Evolutionary conservation across 2,113 vertebrate species (phyloP).

Genomic region (Pungitius pungitius): DNA sequence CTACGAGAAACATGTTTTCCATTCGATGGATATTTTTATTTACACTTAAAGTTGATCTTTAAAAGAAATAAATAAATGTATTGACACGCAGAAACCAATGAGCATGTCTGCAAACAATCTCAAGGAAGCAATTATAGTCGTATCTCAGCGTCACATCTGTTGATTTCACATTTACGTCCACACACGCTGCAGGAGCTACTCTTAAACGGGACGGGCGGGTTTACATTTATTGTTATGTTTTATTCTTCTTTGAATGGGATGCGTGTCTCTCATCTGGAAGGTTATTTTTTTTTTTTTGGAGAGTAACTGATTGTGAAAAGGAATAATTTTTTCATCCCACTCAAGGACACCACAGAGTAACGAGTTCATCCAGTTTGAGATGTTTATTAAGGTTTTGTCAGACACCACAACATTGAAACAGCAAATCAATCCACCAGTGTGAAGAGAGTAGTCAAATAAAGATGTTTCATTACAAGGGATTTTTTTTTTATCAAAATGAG

Average conservation of each 20-base stretch:
- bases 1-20: conserved; percentile 27
- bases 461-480: not conserved
- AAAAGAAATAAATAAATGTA: too few species aligned
- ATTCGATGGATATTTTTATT: conserved; percentile 1
- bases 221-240: conserved; percentile 22
- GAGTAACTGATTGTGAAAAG: conserved; percentile 12
- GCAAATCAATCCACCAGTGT: not conserved
- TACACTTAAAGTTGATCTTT: not conserved
- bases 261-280: not conserved
- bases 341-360: conserved; percentile 15
- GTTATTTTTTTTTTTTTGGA: conserved; percentile 36
- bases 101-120: conserved; percentile 7
- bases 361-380: not conserved
- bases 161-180: conserved; percentile 34
- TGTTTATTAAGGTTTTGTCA: conserved; percentile 6
- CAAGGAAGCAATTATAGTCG: conserved; percentile 20
- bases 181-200: conserved; percentile 23
- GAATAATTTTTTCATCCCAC: conserved; percentile 6
- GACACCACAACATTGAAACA: not conserved
- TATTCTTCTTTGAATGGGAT: not conserved
- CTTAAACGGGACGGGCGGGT: conserved; percentile 20
- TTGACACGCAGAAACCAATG: not conserved
- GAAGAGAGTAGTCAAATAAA: not conserved
- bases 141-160: conserved; percentile 49
- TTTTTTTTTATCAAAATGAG: not conserved